phyloP scores from a whole-genome alignment of 2,888 invertebrate genomes.

The Diogma glabrata region DNA sequence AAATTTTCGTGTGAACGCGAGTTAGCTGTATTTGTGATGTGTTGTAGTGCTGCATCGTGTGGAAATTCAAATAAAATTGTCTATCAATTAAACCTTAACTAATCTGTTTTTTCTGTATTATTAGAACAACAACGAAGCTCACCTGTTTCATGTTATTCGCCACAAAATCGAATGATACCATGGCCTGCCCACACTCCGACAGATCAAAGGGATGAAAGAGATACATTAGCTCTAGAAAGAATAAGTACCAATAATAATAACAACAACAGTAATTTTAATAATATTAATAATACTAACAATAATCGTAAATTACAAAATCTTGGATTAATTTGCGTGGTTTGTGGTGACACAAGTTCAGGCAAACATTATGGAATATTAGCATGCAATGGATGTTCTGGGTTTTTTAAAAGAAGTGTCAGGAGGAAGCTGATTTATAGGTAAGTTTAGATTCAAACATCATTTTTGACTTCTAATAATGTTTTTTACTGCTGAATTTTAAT shows the following conservation, averaged over 20 bases:
- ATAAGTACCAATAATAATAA: conserved; percentile 16
- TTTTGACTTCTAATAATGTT: no score
- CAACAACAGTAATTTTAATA: conserved; percentile 6
- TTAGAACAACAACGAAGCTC: conserved; percentile 31
- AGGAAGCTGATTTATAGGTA: conserved; percentile 95
- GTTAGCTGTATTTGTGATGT: no score
- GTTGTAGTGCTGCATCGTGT: no score
- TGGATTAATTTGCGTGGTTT: conserved; percentile 88
- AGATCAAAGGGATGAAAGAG: conserved; percentile 19
- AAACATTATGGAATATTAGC: conserved; percentile 97
- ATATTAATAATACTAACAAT: conserved; percentile 15
- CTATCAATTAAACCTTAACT: conserved; percentile 5
- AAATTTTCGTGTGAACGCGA: no score
- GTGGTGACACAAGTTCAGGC: conserved; percentile 93
- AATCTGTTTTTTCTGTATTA: conserved; percentile 25
- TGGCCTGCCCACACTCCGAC: conserved; percentile 32
- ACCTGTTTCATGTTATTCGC: conserved; percentile 31
- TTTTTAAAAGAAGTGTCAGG: conserved; percentile 94
- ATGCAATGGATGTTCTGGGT: conserved; percentile 98
- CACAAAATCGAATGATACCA: conserved; percentile 29
- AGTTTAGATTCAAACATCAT: neutral
- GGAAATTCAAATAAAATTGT: no score
- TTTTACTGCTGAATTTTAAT: no score
- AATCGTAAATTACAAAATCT: conserved; percentile 44
- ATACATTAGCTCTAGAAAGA: conserved; percentile 11